Percentiles rank a stretch among this genome's conserved stretches.
These are phyloP conservation scores for Cephalopterus ornatus DNA, from an alignment of 2,113 vertebrate species.

Conservation along the genomic window DNA sequence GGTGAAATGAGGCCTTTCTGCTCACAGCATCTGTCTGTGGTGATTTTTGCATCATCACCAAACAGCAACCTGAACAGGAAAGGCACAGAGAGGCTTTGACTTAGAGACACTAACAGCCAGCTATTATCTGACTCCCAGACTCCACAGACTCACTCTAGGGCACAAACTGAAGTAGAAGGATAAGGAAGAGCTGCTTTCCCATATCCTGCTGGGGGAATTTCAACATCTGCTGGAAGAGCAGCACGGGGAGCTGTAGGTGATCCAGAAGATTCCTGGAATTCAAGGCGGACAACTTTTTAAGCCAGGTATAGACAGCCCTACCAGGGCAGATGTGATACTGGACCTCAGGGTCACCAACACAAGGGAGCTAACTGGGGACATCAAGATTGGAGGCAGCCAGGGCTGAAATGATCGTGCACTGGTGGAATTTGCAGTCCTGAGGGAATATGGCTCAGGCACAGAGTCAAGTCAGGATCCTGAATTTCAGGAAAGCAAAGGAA, in stretches of 20 bases:
- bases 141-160: accelerated
- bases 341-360: background rate
- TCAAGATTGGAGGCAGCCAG: background rate
- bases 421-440: background rate
- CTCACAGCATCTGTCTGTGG: background rate
- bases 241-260: background rate
- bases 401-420: background rate
- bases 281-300: background rate
- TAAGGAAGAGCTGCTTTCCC: background rate
- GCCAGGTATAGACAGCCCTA: background rate
- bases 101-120: background rate
- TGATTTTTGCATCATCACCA: background rate
- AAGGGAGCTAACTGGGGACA: background rate
- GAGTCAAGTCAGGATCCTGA: background rate
- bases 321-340: background rate
- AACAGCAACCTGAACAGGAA: background rate
- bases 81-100: background rate
- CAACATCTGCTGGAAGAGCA: background rate
- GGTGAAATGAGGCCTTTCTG: background rate
- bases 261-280: background rate
- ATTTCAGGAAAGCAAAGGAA: background rate
- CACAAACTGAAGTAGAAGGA: background rate
- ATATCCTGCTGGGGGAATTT: background rate
- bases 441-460: background rate
- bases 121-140: background rate